Evolutionary conservation across 2,113 vertebrate genomes (phyloP).

Genomic region (Leptocoma aspasia): DNA sequence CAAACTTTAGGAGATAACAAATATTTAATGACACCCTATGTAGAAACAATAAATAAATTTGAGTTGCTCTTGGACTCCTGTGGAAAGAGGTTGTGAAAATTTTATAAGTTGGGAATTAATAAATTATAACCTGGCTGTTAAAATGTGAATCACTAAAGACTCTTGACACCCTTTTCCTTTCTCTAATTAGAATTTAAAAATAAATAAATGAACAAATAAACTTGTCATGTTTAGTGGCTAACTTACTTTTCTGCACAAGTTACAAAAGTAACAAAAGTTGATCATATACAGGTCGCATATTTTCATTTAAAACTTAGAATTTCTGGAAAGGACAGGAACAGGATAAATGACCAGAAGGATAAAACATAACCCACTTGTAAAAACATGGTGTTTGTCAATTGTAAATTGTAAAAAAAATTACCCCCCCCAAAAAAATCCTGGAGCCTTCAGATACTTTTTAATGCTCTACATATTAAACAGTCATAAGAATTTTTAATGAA

Average conservation of each 20-base stretch:
- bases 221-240: constrained; percentile 50
- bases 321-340: neutral
- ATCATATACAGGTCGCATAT: neutral
- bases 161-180: constrained; percentile 73
- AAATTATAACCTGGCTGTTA: constrained; percentile 83
- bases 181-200: constrained; percentile 79
- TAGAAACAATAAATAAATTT: constrained; percentile 83
- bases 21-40: constrained; percentile 83
- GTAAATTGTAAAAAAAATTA: neutral
- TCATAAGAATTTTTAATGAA: neutral
- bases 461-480: neutral
- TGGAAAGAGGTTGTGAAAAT: constrained; percentile 77
- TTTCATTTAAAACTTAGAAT: constrained; percentile 19
- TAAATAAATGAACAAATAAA: constrained; percentile 74
- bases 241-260: constrained; percentile 26
- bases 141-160: constrained; percentile 78
- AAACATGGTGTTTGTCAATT: too few relatives aligned
- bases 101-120: constrained; percentile 82
- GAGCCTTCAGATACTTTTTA: neutral
- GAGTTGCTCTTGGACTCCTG: constrained; percentile 75
- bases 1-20: constrained; percentile 77
- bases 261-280: constrained; percentile 11
- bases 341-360: neutral
- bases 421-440: neutral
- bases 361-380: neutral